These are phyloP conservation scores for Poeciliopsis presidionis DNA, from an alignment of 2,797 vertebrate genomes.

Conservation along the genomic window DNA sequence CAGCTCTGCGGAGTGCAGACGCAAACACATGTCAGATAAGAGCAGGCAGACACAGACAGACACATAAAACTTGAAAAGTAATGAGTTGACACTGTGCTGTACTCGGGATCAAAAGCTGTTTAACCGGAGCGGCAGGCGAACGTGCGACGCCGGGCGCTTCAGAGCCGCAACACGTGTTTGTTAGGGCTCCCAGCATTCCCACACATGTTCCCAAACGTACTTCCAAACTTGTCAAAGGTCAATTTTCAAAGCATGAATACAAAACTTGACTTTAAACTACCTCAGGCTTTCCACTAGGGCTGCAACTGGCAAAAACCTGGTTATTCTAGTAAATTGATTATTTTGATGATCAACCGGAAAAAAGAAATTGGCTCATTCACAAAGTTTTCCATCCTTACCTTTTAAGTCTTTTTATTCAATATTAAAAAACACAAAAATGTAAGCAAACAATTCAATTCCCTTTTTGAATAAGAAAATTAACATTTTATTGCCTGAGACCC, in stretches of 20 bases:
- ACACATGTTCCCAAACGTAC: neutral
- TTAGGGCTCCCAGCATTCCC: neutral
- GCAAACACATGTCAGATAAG: conserved; percentile 53
- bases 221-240: neutral
- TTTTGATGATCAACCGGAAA: no score
- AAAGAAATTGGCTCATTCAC: no score
- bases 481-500: no score
- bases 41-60: conserved; percentile 24
- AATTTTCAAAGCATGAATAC: neutral
- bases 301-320: no score
- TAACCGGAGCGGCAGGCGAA: conserved; percentile 40
- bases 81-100: conserved; percentile 66
- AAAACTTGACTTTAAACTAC: neutral
- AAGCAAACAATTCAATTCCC: no score
- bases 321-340: no score
- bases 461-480: no score
- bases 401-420: no score
- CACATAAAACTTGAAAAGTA: conserved; percentile 46
- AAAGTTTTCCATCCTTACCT: no score
- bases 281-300: no score
- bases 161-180: neutral
- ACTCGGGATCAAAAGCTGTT: conserved; percentile 54
- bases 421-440: no score
- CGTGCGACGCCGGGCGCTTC: conserved; percentile 31
- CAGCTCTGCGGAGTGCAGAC: conserved; percentile 57